Percentiles rank a stretch among this genome's conserved stretches.
Conservation (phyloP, 2,113 vertebrate species). For the Lota lota region DNA sequence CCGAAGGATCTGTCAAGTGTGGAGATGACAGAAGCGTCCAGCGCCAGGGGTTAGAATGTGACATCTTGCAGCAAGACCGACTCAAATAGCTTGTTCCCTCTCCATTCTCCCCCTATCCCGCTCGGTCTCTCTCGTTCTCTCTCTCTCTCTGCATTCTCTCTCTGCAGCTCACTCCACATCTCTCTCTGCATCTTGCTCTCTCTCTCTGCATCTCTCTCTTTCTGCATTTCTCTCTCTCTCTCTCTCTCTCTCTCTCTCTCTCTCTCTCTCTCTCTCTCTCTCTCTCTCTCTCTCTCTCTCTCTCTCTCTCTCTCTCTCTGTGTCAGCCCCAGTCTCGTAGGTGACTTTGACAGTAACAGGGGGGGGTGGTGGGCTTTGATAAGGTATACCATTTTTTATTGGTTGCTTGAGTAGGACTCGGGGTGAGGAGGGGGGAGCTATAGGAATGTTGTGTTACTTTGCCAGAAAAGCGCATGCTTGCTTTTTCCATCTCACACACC, state of each 20-base stretch:
- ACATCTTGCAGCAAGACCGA: conserved; percentile 41
- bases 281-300: too few species aligned
- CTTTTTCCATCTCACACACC: too few species aligned
- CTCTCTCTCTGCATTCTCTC: conserved; percentile 7
- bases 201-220: too few species aligned
- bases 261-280: too few species aligned
- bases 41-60: conserved; percentile 51
- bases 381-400: too few species aligned
- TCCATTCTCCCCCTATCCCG: neutral
- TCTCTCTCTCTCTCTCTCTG: too few species aligned
- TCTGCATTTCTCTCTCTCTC: neutral
- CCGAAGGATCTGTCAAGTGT: conserved; percentile 52
- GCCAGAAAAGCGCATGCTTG: too few species aligned
- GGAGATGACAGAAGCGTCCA: conserved; percentile 50
- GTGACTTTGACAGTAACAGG: conserved; percentile 39
- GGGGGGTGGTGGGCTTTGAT: neutral
- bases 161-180: neutral
- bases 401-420: too few species aligned
- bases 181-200: neutral
- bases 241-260: neutral
- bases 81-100: conserved; percentile 29
- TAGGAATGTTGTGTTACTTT: too few species aligned
- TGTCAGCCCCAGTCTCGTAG: conserved; percentile 6
- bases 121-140: conserved; percentile 1
- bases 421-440: too few species aligned